A percentile compares a stretch with the other conserved stretches of the same genome.
Evolutionary conservation across 2,888 invertebrate species (phyloP).

Genomic region (Andricus curvator): DNA sequence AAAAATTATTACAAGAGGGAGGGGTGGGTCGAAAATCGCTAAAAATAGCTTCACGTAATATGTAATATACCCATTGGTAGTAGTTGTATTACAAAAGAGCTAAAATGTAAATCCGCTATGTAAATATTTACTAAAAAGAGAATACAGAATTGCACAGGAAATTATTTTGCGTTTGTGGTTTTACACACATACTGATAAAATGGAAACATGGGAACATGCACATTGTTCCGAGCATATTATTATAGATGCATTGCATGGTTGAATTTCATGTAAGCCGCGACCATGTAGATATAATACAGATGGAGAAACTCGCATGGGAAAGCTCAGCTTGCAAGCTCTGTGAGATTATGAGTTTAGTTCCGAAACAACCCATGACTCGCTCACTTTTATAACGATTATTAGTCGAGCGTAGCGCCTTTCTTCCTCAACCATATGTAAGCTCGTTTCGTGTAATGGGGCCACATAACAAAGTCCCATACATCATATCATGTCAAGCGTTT

Average conservation of each 20-base stretch:
- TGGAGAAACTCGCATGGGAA: conserved; percentile 71
- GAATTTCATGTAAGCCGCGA: conserved; percentile 68
- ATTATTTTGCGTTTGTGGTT: conserved; percentile 42
- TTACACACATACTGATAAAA: conserved; percentile 5
- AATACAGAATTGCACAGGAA: not conserved
- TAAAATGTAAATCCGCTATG: not conserved
- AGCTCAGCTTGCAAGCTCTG: conserved; percentile 74
- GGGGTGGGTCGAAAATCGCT: no score
- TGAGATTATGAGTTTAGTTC: conserved; percentile 77
- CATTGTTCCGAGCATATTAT: conserved; percentile 65
- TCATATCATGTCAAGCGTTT: conserved; percentile 27
- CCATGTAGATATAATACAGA: conserved; percentile 55
- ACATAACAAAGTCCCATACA: conserved; percentile 27
- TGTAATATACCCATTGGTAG: not conserved
- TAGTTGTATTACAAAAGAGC: not conserved
- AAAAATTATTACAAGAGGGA: no score
- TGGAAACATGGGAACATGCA: not conserved
- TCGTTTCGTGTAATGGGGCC: not conserved
- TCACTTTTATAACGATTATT: conserved; percentile 74
- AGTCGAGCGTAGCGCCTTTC: conserved; percentile 58
- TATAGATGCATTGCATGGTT: conserved; percentile 64
- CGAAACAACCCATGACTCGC: conserved; percentile 70
- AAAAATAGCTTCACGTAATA: no score
- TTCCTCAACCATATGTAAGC: conserved; percentile 37
- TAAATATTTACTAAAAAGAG: no score